phyloP scores from a whole-genome alignment of 2,888 invertebrate species.

The Cerastis rubricosa region DNA sequence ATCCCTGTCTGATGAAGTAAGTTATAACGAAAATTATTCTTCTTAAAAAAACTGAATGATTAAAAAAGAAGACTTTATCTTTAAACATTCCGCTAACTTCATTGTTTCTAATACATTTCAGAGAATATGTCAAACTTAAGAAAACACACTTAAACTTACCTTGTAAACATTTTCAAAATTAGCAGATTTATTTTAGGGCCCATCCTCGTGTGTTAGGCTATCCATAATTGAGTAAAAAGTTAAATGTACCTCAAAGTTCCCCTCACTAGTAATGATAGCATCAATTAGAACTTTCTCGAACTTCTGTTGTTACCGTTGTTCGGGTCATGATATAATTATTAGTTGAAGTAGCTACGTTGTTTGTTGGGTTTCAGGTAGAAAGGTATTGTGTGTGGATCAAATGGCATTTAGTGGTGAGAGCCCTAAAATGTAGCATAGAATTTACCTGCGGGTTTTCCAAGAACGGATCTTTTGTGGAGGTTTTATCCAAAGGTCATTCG shows the following conservation, averaged over 20 bases:
- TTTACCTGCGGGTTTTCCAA: background rate
- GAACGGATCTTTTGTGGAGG: background rate
- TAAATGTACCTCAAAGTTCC: conserved; percentile 47
- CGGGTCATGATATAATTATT: conserved; percentile 66
- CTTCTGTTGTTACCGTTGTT: conserved; percentile 58
- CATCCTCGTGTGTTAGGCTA: conserved; percentile 1
- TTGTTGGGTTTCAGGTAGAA: conserved; percentile 27
- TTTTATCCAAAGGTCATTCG: background rate
- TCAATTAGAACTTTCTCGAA: conserved; percentile 71
- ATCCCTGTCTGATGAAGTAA: no score
- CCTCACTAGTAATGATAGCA: conserved; percentile 63
- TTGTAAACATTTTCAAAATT: background rate
- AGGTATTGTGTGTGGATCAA: conserved; percentile 32
- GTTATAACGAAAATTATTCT: no score
- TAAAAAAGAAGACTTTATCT: no score
- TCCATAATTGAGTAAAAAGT: conserved; percentile 62
- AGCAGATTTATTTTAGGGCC: conserved; percentile 4
- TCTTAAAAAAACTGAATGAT: no score
- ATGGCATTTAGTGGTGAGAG: conserved; percentile 22
- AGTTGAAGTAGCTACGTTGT: conserved; percentile 54
- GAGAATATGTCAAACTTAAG: no score
- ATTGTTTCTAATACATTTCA: no score
- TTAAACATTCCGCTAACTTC: no score
- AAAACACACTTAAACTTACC: no score
- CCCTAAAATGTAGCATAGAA: conserved; percentile 17